Evolutionary conservation across 2,113 vertebrate species (phyloP).

Genomic region (Zootoca vivipara): DNA sequence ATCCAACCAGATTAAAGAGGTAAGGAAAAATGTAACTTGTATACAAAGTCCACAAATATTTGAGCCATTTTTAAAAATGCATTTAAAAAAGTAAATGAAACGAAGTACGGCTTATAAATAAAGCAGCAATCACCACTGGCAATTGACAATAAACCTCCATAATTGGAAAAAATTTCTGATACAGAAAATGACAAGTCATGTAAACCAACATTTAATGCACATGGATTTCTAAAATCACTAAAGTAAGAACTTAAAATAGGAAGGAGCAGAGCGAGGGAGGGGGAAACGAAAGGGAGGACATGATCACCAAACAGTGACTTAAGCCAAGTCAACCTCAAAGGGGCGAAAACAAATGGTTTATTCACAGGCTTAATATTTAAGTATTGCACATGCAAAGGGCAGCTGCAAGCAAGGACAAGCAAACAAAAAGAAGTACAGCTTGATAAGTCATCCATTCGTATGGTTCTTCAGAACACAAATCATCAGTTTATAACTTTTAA

Average conservation of each 20-base stretch:
- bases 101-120: conserved; percentile 72
- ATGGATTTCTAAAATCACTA: conserved; percentile 73
- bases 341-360: conserved; percentile 63
- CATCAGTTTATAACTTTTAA: conserved; percentile 60
- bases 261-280: conserved; percentile 52
- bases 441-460: conserved; percentile 60
- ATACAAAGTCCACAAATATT: conserved; percentile 76
- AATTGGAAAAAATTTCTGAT: conserved; percentile 77
- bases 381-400: conserved; percentile 75
- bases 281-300: conserved; percentile 54
- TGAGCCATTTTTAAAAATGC: conserved; percentile 69
- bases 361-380: conserved; percentile 70
- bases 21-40: conserved; percentile 61
- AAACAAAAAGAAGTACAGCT: conserved; percentile 64
- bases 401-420: conserved; percentile 76
- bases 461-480: conserved; percentile 66
- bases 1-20: conserved; percentile 65
- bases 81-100: conserved; percentile 56
- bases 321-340: conserved; percentile 65
- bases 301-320: conserved; percentile 69
- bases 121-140: conserved; percentile 74
- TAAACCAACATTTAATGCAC: conserved; percentile 78
- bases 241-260: conserved; percentile 72
- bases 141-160: conserved; percentile 76
- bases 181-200: conserved; percentile 80